Evolutionary conservation across 2,113 vertebrate species (phyloP).

Genomic region (Colaptes auratus): DNA sequence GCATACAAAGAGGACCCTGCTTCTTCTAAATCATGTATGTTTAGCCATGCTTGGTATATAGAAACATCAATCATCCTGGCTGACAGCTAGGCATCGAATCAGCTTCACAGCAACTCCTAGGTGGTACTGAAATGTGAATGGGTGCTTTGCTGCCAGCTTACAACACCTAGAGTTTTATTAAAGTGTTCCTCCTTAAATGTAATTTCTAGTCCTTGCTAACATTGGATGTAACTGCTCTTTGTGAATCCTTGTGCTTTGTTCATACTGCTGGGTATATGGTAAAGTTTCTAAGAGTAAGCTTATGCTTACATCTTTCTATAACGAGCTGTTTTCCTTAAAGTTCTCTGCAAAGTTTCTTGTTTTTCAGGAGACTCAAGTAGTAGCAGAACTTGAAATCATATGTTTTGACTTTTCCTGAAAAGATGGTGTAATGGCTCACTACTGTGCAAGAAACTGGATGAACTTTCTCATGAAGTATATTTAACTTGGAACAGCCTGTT

Average conservation of each 20-base stretch:
- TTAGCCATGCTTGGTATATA: neutral
- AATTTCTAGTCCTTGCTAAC: neutral
- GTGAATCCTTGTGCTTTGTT: neutral
- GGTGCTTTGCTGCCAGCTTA: neutral
- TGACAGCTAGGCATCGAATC: neutral
- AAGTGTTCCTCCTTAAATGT: neutral
- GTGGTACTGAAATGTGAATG: neutral
- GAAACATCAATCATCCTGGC: neutral
- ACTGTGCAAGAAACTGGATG: neutral
- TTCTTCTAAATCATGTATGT: neutral
- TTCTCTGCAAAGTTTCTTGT: neutral
- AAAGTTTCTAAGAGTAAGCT: neutral
- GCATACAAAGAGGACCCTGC: neutral
- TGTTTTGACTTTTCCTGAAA: neutral
- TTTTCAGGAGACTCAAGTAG: neutral
- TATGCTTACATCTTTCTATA: neutral
- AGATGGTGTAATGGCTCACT: neutral
- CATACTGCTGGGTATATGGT: neutral
- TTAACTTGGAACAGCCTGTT: constrained; percentile 32
- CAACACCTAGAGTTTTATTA: neutral
- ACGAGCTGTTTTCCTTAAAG: neutral
- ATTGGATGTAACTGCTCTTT: neutral
- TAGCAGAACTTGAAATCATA: neutral
- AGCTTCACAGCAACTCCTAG: neutral
- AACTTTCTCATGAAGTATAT: neutral